A percentile compares a stretch with the other conserved stretches of the same genome.
phyloP scores from a whole-genome alignment of 2,113 vertebrate species.

The Limnothrissa miodon region DNA sequence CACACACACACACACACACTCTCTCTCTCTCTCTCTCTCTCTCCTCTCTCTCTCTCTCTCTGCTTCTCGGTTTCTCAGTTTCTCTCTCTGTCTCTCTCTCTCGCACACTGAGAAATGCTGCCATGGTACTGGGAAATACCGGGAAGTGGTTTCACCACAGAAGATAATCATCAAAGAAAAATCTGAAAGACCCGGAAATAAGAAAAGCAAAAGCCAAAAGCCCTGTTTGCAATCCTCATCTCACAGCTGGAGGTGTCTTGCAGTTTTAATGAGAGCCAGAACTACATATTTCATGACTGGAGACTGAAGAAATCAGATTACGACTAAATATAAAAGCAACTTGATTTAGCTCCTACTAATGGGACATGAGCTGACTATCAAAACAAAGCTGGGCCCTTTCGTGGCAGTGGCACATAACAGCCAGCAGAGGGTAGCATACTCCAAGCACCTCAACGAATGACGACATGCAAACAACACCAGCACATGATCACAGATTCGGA shows the following conservation, averaged over 20 bases:
- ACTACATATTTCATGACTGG: neutral
- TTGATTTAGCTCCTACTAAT: neutral
- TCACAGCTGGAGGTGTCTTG: neutral
- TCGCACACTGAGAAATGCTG: neutral
- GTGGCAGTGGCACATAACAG: neutral
- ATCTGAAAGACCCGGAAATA: neutral
- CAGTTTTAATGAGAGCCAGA: neutral
- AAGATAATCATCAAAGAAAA: neutral
- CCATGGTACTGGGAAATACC: neutral
- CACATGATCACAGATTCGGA: neutral
- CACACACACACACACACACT: no score
- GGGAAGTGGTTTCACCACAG: neutral
- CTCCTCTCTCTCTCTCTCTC: neutral
- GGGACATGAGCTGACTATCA: neutral
- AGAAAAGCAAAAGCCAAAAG: neutral
- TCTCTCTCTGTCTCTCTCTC: neutral
- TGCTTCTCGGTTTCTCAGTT: neutral
- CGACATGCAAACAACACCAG: conserved; percentile 17
- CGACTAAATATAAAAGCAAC: neutral
- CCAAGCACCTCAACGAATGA: neutral
- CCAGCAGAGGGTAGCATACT: neutral
- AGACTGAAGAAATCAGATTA: neutral
- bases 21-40: neutral
- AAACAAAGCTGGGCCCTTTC: neutral
- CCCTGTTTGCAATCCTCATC: neutral